These are phyloP conservation scores for Rhagonycha lutea DNA, from an alignment of 2,888 invertebrate genomes.

Conservation along the genomic window DNA sequence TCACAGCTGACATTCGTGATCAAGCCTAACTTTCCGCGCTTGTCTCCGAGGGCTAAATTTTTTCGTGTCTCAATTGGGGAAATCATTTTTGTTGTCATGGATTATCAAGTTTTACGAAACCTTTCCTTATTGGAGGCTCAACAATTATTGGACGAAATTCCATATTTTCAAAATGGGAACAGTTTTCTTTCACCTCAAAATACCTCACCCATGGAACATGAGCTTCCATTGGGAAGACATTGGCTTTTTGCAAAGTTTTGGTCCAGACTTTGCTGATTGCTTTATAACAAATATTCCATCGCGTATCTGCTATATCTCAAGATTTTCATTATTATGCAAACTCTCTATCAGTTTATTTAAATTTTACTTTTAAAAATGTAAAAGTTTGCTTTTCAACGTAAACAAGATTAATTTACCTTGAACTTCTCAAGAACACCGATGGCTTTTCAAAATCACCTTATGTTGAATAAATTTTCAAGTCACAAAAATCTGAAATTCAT, in stretches of 20 bases:
- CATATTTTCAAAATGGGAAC: background rate
- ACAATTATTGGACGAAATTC: no score
- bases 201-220: background rate
- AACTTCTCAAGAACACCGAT: background rate
- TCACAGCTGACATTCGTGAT: background rate
- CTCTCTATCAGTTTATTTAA: background rate
- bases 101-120: no score
- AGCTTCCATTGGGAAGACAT: background rate
- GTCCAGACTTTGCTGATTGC: no score
- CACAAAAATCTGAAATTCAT: background rate
- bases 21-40: background rate
- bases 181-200: no score
- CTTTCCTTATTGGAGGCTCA: no score
- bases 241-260: no score
- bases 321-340: background rate
- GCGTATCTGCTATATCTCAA: no score
- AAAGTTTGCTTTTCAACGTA: background rate
- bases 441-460: background rate
- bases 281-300: no score
- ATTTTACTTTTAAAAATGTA: background rate
- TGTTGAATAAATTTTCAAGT: background rate
- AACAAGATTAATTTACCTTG: background rate
- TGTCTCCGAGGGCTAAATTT: background rate
- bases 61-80: background rate
- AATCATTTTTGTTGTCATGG: background rate